Base-by-base conservation (phyloP, 2,113 vertebrate species). In the Pipra filicauda region DNA sequence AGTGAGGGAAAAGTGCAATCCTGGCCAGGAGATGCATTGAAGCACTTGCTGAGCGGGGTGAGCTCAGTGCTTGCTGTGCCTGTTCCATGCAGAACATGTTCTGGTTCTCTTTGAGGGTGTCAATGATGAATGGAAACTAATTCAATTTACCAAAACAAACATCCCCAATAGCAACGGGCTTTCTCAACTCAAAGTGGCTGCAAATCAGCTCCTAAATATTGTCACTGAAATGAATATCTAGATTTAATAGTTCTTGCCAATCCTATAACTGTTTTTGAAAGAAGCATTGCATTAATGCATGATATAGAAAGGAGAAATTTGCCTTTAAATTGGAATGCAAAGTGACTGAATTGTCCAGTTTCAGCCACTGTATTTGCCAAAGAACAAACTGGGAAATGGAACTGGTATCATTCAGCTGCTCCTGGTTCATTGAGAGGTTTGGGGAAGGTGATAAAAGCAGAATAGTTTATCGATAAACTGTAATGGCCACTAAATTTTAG, bases 211-310 rank as follows among this genome's bases (percentile, higher is more conserved):
- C 94, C 94, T 97, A 95, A 97, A 92, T 96, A 93, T 96, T 97
- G 94, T 98, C 96, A 98, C 97, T 97, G 95, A 95, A 96, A 97
- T 97, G 78, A 96, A 75, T 94, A 96, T 74, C 77, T 98, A 97
- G 97, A 97, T 96, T 97, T 96, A 88, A 84, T 96, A 97, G 96
- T 95, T 97, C 96, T 96, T 97, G 94, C 91, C 95, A 96, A 96
- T 97, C 96, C 97, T 89, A 35, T 81, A 96, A 97, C 89, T 97
- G 98, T 95, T 97, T 96, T 88, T 80, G 96, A 85, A 93, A 90
- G 86, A 98, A 97, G 97, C 97, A 98, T 98, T 98, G 97, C 97
- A 93, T 98, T 98, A 98, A 98, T 98, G 98, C 98, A 98, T 98
- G 98, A 97, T 96, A 93, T 74, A 57, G 96, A 98, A 97, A 97